Base-by-base conservation (phyloP, 2,113 vertebrate species). In the Hoplias malabaricus region DNA sequence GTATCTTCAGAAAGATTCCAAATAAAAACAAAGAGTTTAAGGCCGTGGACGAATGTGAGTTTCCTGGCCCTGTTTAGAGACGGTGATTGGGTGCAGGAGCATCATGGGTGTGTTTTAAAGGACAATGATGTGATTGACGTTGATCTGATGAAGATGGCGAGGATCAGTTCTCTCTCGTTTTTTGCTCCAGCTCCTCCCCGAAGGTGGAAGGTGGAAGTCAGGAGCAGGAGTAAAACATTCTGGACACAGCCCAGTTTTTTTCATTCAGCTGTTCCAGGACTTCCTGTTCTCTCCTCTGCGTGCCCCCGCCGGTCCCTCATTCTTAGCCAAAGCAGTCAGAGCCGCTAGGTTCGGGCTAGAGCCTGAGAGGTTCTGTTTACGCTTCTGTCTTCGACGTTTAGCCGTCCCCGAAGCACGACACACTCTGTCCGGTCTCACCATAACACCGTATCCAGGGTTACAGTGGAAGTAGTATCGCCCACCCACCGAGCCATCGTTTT, bases 401-500 rank as follows among this genome's bases (percentile, higher is more conserved):
- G 77, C 73, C 0, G 82, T n/a, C 0, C 94, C 93, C 13, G 62
- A 54, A 2, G 77, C 78, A 50, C 68, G 86, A n/a, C 85, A 86
- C 0, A 99, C 92, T 0, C 97, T 84, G 81, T 91, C 86, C 0
- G 96, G 95, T 73, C 93, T 94, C 85, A 99, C 97, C 9, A 99
- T 91, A 63, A 98, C 90, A 0, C 98, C 98, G 0, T 97, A 94
- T 75, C 96, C 96, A 0, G 95, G 94, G 84, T 93, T 96, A 84
- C 98, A 99, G 42, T 85, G 90, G 93, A 99, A 99, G 62, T 99
- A 99, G 12, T 95, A 95, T 36, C 89, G 95, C 2, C 96, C 96
- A 0, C 94, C 93, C 0, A 98, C 94, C 0, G 96, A 97, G 57
- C 98, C 98, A 0, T 99, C 96, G 0, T 98, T 97, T 86, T 97